phyloP scores from a whole-genome alignment of 2,888 invertebrate species.

The Danaus chrysippus region DNA sequence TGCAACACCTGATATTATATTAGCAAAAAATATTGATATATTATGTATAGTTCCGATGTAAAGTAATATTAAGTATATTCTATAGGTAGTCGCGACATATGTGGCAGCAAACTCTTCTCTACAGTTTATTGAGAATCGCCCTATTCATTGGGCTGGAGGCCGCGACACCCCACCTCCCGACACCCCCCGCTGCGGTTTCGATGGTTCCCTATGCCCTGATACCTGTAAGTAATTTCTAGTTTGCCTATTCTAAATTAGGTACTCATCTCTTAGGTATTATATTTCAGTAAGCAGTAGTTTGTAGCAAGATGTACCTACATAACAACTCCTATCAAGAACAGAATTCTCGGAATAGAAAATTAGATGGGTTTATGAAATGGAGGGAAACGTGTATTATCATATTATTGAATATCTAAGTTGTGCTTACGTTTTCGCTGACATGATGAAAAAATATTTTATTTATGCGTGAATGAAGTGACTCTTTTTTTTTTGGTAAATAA shows the following conservation, averaged over 20 bases:
- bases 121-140: constrained; percentile 83
- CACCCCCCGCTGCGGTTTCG: constrained; percentile 95
- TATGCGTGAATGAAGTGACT: too few relatives aligned
- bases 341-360: too few relatives aligned
- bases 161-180: constrained; percentile 89
- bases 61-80: constrained; percentile 27
- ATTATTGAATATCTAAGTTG: too few relatives aligned
- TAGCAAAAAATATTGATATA: too few relatives aligned
- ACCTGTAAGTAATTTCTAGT: constrained; percentile 78
- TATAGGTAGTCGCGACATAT: constrained; percentile 94
- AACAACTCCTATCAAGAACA: too few relatives aligned
- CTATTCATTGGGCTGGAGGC: constrained; percentile 93
- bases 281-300: not conserved
- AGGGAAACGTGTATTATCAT: too few relatives aligned
- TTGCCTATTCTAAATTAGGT: not conserved
- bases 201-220: constrained; percentile 92
- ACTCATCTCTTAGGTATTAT: not conserved
- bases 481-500: too few relatives aligned
- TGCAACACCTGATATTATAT: too few relatives aligned
- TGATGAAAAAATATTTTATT: too few relatives aligned
- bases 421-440: too few relatives aligned
- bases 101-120: constrained; percentile 88
- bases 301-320: not conserved
- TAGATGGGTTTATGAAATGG: too few relatives aligned
- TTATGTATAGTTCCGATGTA: not conserved